Percentiles rank a stretch among this genome's conserved stretches.
Conservation (phyloP, 64 coral and sea anemone species). For the Pocillopora verrucosa region DNA sequence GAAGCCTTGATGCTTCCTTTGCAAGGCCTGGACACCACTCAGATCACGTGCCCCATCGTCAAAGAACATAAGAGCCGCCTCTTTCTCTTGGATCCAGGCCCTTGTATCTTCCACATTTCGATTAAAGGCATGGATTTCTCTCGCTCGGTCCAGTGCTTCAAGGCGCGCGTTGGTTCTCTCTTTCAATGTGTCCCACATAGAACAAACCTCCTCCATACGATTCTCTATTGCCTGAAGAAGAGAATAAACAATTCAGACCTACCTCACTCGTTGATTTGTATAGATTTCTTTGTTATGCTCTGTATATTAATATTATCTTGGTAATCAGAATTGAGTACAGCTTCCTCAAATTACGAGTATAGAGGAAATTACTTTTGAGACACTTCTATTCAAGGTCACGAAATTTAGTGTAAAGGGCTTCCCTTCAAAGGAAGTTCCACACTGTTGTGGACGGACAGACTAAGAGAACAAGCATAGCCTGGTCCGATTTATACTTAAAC, state of each 20-base stretch:
- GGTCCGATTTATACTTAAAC: too few relatives aligned
- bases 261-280: too few relatives aligned
- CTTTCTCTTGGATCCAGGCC: conserved; percentile 95
- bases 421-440: too few relatives aligned
- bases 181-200: conserved; percentile 84
- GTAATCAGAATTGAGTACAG: too few relatives aligned
- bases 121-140: conserved; percentile 80
- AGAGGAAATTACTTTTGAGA: too few relatives aligned
- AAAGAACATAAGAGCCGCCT: conserved; percentile 64
- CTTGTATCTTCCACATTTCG: conserved; percentile 86
- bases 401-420: too few relatives aligned
- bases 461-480: too few relatives aligned
- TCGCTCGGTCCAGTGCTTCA: conserved; percentile 66
- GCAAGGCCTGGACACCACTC: conserved; percentile 80
- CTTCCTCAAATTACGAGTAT: too few relatives aligned
- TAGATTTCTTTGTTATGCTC: too few relatives aligned
- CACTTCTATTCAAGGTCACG: too few relatives aligned
- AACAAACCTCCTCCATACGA: conserved; percentile 74
- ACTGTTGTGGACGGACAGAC: too few relatives aligned
- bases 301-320: too few relatives aligned
- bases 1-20: conserved; percentile 88
- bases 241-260: background rate
- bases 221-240: conserved; percentile 69
- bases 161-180: conserved; percentile 75
- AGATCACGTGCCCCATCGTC: conserved; percentile 83